These are phyloP conservation scores for Diachasma alloeum DNA, from an alignment of 1,140 invertebrate species.

Conservation along the genomic window DNA sequence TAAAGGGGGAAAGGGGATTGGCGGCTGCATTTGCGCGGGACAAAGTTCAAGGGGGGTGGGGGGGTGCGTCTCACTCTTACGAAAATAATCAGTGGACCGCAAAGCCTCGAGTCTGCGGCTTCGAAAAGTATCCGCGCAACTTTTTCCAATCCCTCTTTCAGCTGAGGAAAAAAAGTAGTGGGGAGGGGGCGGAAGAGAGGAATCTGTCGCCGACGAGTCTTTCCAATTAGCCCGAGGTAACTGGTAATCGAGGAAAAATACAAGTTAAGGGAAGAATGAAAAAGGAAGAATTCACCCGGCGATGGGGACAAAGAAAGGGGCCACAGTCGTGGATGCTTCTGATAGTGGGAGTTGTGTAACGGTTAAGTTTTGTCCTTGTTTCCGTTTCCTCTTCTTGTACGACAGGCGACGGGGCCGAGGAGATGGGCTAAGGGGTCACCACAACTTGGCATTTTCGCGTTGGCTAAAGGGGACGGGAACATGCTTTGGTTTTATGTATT, in stretches of 20 bases:
- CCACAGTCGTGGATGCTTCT: background rate
- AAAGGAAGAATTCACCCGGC: background rate
- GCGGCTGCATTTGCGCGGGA: background rate
- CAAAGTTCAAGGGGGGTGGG: background rate
- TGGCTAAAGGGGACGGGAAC: too few relatives aligned
- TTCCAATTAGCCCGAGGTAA: conserved; percentile 47
- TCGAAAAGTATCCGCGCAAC: conserved; percentile 38
- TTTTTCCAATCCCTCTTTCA: conserved; percentile 38
- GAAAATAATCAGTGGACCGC: conserved; percentile 38
- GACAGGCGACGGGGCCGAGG: too few relatives aligned
- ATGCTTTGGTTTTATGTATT: too few relatives aligned
- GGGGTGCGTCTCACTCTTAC: background rate
- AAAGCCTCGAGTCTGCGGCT: conserved; percentile 21
- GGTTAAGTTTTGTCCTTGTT: background rate
- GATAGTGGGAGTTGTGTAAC: conserved; percentile 2
- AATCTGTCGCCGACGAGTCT: conserved; percentile 49
- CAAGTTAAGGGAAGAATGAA: conserved; percentile 14
- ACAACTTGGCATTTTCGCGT: too few relatives aligned
- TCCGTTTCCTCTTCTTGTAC: background rate
- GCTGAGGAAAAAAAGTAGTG: background rate
- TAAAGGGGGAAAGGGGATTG: background rate
- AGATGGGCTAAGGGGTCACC: too few relatives aligned
- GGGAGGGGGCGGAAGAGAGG: background rate
- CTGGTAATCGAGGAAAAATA: conserved; percentile 41
- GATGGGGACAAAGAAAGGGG: background rate